A percentile compares a stretch with the other conserved stretches of the same genome.
phyloP scores from a whole-genome alignment of 1,140 invertebrate species.

The Teleogryllus occipitalis region DNA sequence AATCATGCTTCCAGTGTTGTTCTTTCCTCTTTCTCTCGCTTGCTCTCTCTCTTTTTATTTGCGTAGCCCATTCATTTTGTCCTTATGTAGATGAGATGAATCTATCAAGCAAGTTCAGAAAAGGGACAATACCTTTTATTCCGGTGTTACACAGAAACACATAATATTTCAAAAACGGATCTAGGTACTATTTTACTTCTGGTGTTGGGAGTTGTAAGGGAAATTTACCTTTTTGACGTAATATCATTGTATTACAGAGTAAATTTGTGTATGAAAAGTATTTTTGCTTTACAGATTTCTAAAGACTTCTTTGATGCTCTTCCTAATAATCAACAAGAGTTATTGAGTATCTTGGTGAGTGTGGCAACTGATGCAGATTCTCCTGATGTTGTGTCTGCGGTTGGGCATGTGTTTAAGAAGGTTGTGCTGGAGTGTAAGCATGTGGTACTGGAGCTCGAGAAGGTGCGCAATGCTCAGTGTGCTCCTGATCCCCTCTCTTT shows the following conservation, averaged over 20 bases:
- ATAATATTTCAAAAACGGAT: no score
- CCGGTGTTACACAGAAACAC: no score
- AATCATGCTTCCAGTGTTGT: no score
- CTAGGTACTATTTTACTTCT: not conserved
- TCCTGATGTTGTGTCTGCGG: conserved; percentile 14
- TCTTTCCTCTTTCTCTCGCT: no score
- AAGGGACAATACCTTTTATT: no score
- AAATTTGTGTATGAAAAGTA: no score
- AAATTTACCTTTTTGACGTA: not conserved
- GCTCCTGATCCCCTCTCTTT: not conserved
- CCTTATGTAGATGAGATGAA: no score
- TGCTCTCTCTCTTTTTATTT: no score
- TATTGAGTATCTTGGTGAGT: conserved; percentile 7
- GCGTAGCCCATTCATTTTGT: no score
- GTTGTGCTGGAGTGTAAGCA: conserved; percentile 10
- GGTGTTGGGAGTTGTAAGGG: not conserved
- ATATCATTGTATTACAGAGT: not conserved
- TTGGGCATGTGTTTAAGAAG: conserved; percentile 10
- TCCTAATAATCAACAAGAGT: not conserved
- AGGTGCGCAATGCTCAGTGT: conserved; percentile 6
- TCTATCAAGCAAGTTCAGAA: no score
- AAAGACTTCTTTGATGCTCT: conserved; percentile 13
- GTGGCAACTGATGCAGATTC: conserved; percentile 11
- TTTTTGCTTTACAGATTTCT: conserved; percentile 10
- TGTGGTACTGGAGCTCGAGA: not conserved